Evolutionary conservation across 2,888 invertebrate genomes (phyloP).

Genomic region (Nasonovia ribisnigri): DNA sequence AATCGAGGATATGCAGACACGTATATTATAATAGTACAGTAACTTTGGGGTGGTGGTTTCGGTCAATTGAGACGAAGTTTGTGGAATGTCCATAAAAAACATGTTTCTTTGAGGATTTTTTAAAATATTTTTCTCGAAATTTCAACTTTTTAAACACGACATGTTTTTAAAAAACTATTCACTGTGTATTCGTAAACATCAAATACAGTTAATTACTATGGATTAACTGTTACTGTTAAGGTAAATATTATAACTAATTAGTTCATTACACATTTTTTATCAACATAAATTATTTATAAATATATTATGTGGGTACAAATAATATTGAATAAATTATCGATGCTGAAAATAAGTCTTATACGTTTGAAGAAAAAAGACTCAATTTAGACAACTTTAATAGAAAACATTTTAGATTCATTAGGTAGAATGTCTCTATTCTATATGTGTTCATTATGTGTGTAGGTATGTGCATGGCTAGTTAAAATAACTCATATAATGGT

Average conservation of each 20-base stretch:
- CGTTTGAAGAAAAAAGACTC: not conserved
- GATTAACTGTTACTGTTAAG: not conserved
- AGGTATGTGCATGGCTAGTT: not conserved
- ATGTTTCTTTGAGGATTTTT: not conserved
- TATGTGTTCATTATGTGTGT: not conserved
- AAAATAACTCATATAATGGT: not conserved
- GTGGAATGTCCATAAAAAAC: not conserved
- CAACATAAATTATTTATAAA: not conserved
- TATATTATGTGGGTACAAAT: not conserved
- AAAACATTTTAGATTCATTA: not conserved
- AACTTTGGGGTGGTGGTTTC: not conserved
- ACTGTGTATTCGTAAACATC: not conserved
- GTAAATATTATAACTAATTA: not conserved
- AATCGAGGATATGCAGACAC: not conserved
- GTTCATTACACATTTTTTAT: not conserved
- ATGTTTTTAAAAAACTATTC: not conserved
- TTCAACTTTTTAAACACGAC: not conserved
- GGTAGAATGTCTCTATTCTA: not conserved
- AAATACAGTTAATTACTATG: not conserved
- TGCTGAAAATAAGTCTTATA: not conserved
- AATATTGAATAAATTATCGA: not conserved
- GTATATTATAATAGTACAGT: not conserved
- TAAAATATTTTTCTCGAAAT: not conserved
- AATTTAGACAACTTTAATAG: not conserved
- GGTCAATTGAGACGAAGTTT: not conserved